Evolutionary conservation across 2,888 invertebrate genomes (phyloP), one percentile per base, ranked within the genome.

Genomic region (Dorcus hopei): DNA sequence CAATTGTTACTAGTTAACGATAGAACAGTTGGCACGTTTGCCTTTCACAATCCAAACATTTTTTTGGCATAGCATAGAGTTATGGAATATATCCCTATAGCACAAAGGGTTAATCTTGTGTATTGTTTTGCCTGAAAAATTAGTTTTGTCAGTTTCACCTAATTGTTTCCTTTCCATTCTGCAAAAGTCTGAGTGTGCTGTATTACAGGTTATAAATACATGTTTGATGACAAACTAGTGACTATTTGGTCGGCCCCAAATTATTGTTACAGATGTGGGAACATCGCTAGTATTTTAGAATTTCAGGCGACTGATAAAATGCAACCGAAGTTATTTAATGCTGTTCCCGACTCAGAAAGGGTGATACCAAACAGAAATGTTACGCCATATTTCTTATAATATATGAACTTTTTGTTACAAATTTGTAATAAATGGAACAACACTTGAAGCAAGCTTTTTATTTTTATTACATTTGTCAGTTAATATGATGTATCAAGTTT

Each of bases 201-300:
- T 61, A 67, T 79, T 83, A 19, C 81, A 93, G 95, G 95, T 62
- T 95, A 89, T 80, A 97, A 96, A 82, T 99, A 96, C 78, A 96
- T 98, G 94, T 99, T 99, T 79, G 91, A 97, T 74, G 91, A 96
- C 70, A 91, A 93, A 77, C 81, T 99, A 69, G 97, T 98, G 39
- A 99, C 99, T 0, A 95, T 99, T 2, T 99, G 99, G 96, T 97
- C 98, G 11, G 99, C 99, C 4, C 99, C 99, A 3, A 99, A 99
- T 81, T 99, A 99, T 80, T 99, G 99, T 80, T 99, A 99, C 78
- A 89, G 99, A 26, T 99, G 99, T 77, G 99, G 98, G 49, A 99
- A 99, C 78, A 90, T 97, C 55, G 99, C 99, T 3, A 95, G 98
- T 52, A 97, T 99, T 71, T 82, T 99, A 74, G 90, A 92, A 77